Evolutionary conservation across 2,797 vertebrate species (phyloP).

Genomic region (Pyrocephalus nanus): DNA sequence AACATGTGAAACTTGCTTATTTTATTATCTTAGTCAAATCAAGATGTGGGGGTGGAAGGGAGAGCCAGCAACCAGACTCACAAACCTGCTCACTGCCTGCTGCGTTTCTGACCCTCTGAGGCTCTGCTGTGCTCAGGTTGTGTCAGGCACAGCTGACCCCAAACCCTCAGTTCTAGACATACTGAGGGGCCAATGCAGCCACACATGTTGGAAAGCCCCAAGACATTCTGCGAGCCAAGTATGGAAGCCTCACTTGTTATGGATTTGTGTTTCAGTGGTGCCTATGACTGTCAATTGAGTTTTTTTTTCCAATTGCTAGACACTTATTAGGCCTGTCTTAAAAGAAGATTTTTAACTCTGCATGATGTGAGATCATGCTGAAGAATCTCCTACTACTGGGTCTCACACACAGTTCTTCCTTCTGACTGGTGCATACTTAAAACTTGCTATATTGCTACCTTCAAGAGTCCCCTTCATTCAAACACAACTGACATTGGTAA

Average conservation of each 20-base stretch:
- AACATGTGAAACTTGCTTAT: not conserved
- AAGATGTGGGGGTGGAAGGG: not conserved
- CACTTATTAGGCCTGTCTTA: not conserved
- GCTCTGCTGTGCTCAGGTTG: not conserved
- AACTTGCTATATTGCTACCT: not conserved
- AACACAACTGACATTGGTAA: not conserved
- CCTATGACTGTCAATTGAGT: not conserved
- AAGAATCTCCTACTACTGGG: not conserved
- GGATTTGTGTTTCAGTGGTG: not conserved
- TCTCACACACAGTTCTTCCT: not conserved
- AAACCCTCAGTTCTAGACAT: accelerated
- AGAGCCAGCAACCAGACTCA: not conserved
- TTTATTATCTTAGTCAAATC: not conserved
- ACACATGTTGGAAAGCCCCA: not conserved
- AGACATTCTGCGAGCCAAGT: not conserved
- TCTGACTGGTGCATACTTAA: not conserved
- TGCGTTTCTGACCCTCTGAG: not conserved
- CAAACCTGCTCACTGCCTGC: not conserved
- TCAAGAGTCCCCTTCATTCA: not conserved
- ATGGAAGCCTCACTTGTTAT: not conserved
- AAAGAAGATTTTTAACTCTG: not conserved
- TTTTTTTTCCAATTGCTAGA: not conserved
- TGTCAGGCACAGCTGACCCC: not conserved
- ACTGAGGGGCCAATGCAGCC: not conserved
- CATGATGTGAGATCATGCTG: not conserved